These are phyloP conservation scores for Corvus hawaiiensis DNA, from an alignment of 2,113 vertebrate species.

Conservation along the genomic window DNA sequence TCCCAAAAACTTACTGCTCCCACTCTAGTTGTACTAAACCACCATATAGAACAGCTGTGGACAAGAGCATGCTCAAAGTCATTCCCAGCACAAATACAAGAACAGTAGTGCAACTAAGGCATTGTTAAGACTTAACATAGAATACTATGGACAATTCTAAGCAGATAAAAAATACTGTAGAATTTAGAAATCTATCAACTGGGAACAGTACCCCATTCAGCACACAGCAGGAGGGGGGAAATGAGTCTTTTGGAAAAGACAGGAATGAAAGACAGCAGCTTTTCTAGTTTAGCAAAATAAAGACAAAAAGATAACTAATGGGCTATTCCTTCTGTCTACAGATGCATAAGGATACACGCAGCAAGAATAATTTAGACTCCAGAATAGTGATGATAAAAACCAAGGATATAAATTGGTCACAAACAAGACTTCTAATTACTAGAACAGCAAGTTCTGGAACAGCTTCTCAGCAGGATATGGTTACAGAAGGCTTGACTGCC, in stretches of 20 bases:
- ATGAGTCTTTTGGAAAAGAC: not conserved
- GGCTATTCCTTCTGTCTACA: not conserved
- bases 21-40: not conserved
- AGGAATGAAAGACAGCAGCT: not conserved
- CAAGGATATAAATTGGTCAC: not conserved
- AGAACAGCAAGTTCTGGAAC: not conserved
- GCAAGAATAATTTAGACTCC: not conserved
- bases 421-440: not conserved
- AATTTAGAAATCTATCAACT: not conserved
- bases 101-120: not conserved
- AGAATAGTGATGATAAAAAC: not conserved
- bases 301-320: not conserved
- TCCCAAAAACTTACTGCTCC: not conserved
- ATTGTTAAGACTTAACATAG: not conserved
- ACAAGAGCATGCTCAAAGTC: not conserved
- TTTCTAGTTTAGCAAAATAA: not conserved
- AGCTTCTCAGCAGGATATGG: not conserved
- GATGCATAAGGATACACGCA: not conserved
- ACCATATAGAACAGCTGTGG: not conserved
- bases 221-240: not conserved
- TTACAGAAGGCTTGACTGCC: not conserved
- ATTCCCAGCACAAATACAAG: not conserved
- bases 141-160: not conserved
- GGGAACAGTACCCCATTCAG: not conserved
- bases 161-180: not conserved